Evolutionary conservation across 23 tunicate species (phyloP).

Genomic region (Ciona savignyi): DNA sequence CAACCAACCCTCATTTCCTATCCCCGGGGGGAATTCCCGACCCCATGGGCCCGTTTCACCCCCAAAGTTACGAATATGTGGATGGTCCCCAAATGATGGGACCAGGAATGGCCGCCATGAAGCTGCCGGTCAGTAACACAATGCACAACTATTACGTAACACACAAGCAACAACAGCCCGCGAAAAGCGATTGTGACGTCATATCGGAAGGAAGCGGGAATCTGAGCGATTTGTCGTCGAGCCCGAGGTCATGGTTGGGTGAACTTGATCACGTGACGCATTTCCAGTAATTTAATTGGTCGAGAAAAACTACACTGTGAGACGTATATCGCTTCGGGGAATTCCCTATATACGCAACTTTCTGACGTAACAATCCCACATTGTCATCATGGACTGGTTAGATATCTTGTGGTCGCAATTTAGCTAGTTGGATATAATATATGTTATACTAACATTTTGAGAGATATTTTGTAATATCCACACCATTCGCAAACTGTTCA

Average conservation of each 20-base stretch:
- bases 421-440: too few relatives aligned
- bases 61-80: neutral
- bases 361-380: too few relatives aligned
- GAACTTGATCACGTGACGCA: slow-evolving; percentile 35
- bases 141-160: neutral
- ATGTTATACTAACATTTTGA: too few relatives aligned
- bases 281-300: neutral
- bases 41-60: neutral
- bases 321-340: too few relatives aligned
- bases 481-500: too few relatives aligned
- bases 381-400: too few relatives aligned
- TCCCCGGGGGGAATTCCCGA: neutral
- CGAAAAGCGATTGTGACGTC: slow-evolving; percentile 17
- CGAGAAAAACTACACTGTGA: neutral
- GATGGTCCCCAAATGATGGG: neutral
- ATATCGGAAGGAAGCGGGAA: slow-evolving; percentile 45
- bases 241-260: slow-evolving; percentile 63
- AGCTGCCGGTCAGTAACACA: neutral
- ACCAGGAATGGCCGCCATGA: neutral
- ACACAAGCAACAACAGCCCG: neutral
- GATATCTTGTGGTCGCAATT: too few relatives aligned
- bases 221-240: slow-evolving; percentile 38
- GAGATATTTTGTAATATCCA: too few relatives aligned
- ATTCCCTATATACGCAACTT: too few relatives aligned
- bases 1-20: neutral